Conservation (phyloP, 2,888 invertebrate species). For the Apoda limacodes region DNA sequence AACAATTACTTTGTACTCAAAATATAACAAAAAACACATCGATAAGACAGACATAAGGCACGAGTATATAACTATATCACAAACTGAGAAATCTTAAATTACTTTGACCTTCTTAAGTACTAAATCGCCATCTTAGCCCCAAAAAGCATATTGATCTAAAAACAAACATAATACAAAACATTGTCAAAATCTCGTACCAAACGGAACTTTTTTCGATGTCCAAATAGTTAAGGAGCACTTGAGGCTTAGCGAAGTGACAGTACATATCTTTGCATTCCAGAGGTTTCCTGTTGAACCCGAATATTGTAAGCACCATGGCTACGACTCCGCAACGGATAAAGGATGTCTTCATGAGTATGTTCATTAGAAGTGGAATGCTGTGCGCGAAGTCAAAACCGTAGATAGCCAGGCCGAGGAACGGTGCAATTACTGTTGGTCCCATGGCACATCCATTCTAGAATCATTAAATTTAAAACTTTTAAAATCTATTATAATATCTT, state of each 20-base stretch:
- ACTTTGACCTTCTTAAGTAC: too few relatives aligned
- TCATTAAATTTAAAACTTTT: too few relatives aligned
- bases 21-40: too few relatives aligned
- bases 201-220: constrained; percentile 70
- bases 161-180: constrained; percentile 64
- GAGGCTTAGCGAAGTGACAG: constrained; percentile 75
- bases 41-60: too few relatives aligned
- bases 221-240: constrained; percentile 70
- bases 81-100: too few relatives aligned
- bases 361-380: constrained; percentile 71
- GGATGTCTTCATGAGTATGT: constrained; percentile 73
- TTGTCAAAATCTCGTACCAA: constrained; percentile 64
- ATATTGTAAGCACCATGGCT: constrained; percentile 71
- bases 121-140: constrained; percentile 67
- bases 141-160: constrained; percentile 70
- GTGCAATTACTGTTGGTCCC: constrained; percentile 74
- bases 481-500: too few relatives aligned
- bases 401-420: constrained; percentile 74
- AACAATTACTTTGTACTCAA: too few relatives aligned
- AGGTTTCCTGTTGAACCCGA: constrained; percentile 70
- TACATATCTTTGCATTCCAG: constrained; percentile 72
- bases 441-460: constrained; percentile 80
- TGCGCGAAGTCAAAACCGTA: constrained; percentile 79
- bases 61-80: too few relatives aligned
- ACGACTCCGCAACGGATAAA: constrained; percentile 76